phyloP scores from a whole-genome alignment of 1,140 invertebrate species.

The Andrena cerasifolii region DNA sequence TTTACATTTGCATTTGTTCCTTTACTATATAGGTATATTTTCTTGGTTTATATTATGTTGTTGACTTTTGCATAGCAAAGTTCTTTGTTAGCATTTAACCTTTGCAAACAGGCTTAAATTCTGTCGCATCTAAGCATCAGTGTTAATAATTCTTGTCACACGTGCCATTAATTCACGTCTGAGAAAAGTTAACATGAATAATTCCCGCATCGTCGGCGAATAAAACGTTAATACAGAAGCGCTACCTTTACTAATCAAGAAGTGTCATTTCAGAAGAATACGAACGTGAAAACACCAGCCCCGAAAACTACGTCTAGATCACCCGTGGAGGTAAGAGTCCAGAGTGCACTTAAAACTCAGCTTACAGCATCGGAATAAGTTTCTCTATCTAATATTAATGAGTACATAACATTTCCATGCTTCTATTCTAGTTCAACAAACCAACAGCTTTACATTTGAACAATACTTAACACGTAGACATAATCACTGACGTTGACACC shows the following conservation, averaged over 20 bases:
- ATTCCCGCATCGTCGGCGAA: neutral
- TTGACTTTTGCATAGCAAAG: too few species aligned
- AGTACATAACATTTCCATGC: constrained; percentile 32
- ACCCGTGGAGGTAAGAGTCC: constrained; percentile 67
- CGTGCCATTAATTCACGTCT: too few species aligned
- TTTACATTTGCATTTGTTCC: too few species aligned
- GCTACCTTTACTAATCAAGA: constrained; percentile 9
- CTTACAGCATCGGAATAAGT: constrained; percentile 25
- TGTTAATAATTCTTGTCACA: too few species aligned
- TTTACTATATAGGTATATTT: too few species aligned
- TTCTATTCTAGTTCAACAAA: constrained; percentile 39
- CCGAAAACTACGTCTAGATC: constrained; percentile 59
- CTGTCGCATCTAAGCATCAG: too few species aligned
- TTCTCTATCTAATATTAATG: constrained; percentile 23
- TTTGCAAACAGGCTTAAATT: too few species aligned
- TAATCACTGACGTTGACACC: constrained; percentile 19
- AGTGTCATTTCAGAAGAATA: constrained; percentile 73
- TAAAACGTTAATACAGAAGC: neutral
- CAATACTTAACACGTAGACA: constrained; percentile 20
- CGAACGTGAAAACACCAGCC: constrained; percentile 61
- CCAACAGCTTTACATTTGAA: constrained; percentile 18
- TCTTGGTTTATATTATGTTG: too few species aligned
- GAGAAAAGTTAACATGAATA: neutral
- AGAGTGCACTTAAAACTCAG: neutral
- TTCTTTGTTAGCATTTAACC: too few species aligned